A percentile compares a stretch with the other conserved stretches of the same genome.
Evolutionary conservation across 2,888 invertebrate genomes (phyloP).

Genomic region (Tetragonisca angustula): DNA sequence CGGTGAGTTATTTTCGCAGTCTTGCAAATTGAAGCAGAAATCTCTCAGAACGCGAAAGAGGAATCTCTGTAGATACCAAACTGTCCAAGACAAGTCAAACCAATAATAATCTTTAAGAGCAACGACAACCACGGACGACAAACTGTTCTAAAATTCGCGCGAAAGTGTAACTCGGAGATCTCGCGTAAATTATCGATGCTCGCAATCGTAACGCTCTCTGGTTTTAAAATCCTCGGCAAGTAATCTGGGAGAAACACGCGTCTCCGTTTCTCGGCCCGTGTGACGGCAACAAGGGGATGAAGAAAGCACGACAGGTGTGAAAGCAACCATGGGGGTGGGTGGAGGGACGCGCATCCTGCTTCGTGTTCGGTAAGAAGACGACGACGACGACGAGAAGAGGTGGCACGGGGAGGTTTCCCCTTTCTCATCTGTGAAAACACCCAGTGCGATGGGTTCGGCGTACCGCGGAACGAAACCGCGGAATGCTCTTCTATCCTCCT

Average conservation of each 20-base stretch:
- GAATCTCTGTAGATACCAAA: too few relatives aligned
- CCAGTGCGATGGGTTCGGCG: conserved; percentile 24
- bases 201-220: neutral
- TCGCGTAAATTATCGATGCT: neutral
- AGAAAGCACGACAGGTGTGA: neutral
- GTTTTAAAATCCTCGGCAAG: neutral
- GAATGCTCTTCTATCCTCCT: conserved; percentile 32
- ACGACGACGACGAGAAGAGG: conserved; percentile 12
- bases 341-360: neutral
- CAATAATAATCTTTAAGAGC: too few relatives aligned
- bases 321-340: neutral
- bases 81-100: too few relatives aligned
- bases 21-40: too few relatives aligned
- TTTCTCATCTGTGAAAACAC: conserved; percentile 49
- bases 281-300: neutral
- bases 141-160: too few relatives aligned
- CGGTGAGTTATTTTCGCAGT: too few relatives aligned
- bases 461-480: conserved; percentile 24
- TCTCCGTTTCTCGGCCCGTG: neutral
- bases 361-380: conserved; percentile 51
- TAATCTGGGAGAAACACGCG: neutral
- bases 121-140: too few relatives aligned
- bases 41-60: too few relatives aligned
- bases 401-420: conserved; percentile 30
- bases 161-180: too few relatives aligned